phyloP scores from a whole-genome alignment of 2,888 invertebrate species.

The Scaptomyza caliginosa region DNA sequence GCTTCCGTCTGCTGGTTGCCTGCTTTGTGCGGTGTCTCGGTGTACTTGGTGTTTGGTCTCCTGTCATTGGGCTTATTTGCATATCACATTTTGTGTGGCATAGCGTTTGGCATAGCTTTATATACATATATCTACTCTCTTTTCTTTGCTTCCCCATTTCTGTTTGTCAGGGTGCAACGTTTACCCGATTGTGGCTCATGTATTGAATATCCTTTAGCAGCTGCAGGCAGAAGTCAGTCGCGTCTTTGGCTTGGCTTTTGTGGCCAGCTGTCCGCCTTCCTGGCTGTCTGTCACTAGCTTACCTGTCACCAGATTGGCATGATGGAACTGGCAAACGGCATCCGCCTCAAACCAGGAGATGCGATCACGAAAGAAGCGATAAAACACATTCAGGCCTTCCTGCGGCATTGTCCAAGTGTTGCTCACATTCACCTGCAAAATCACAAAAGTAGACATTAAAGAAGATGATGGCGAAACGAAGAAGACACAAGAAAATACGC shows the following conservation, averaged over 20 bases:
- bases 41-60: slow-evolving; percentile 11
- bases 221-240: not conserved
- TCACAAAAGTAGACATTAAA: slow-evolving; percentile 5
- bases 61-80: slow-evolving; percentile 66
- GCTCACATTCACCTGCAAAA: slow-evolving; percentile 90
- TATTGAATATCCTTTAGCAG: slow-evolving; percentile 22
- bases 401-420: slow-evolving; percentile 93
- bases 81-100: slow-evolving; percentile 68
- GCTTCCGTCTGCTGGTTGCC: slow-evolving; percentile 1
- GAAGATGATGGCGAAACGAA: no score
- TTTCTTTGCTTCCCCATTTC: not conserved
- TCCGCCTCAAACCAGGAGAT: slow-evolving; percentile 94
- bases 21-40: slow-evolving; percentile 1
- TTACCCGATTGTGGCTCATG: not conserved
- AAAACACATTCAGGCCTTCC: slow-evolving; percentile 92
- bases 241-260: slow-evolving; percentile 26
- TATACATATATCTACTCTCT: slow-evolving; percentile 6
- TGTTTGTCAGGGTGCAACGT: not conserved
- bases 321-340: slow-evolving; percentile 92
- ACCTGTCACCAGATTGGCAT: slow-evolving; percentile 92
- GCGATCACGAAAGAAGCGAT: slow-evolving; percentile 92
- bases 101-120: slow-evolving; percentile 46
- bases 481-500: not conserved
- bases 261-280: not conserved
- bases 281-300: slow-evolving; percentile 75